Base-by-base conservation (phyloP, 1,140 invertebrate species). In the Lordiphosa stackelbergi region DNA sequence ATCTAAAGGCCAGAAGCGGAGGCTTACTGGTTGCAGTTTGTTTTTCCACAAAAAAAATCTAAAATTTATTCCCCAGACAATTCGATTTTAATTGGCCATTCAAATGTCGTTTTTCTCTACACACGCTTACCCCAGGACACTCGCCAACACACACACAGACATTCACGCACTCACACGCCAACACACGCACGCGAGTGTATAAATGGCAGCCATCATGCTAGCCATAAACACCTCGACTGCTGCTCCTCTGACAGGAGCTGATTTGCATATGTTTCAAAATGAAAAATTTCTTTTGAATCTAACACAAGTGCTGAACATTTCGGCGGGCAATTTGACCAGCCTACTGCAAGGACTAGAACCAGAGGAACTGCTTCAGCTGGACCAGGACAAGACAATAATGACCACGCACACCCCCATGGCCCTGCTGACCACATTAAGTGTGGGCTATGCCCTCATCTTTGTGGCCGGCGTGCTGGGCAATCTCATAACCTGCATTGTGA, bases 391-490 rank as follows among this genome's bases (percentile, higher is more conserved):
- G 16, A 24, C 63, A 31, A 51, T 66, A 13, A 55, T 58, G 57
- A 36, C 58, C n/a, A 59, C 63, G 3, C 53, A 56, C 34, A 53
- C 66, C 12, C 54, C 62, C 90, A 53, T 89, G 89, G 7, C 71
- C 90, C 19, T 89, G 57, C 71, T 93, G 16, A 88, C 93, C 5
- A 87, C 93, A 6, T 53, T 94, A 8, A 93, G 91, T 0, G 87
- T 93, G n/a, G 89, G 93, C 16, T 96, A 96, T 85, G 87, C 88
- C 2, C 66, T 95, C 5, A 95, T 96, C 56, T 93, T 96, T 66
- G 66, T 96, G 0, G 91, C 92, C 1, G 95, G 95, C n/a, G 89
- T 96, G 1, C 77, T 96, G 38, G 96, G 96, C 6, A 97, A 97
- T 84, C 88, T 95, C 5, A 93, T 92, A 70, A 96, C 95, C 5